These are phyloP conservation scores for Poeciliopsis infans DNA, from an alignment of 2,797 vertebrate genomes.

Conservation along the genomic window DNA sequence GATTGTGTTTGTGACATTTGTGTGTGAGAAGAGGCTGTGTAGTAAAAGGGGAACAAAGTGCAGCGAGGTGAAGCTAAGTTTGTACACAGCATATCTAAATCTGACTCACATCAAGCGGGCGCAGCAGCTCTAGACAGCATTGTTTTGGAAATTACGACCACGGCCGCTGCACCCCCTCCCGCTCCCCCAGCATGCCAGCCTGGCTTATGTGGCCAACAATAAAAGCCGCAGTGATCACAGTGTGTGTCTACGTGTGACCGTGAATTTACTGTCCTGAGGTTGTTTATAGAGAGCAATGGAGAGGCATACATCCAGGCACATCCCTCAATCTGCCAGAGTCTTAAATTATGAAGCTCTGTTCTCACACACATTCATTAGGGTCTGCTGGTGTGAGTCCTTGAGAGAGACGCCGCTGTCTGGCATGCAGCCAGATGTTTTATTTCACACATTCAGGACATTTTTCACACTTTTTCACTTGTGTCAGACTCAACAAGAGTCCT, in stretches of 20 bases:
- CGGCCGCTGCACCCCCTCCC: constrained; percentile 26
- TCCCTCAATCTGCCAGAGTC: constrained; percentile 61
- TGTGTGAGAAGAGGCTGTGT: constrained; percentile 4
- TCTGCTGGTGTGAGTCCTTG: constrained; percentile 67
- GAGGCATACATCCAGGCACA: constrained; percentile 53
- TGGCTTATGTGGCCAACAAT: constrained; percentile 52
- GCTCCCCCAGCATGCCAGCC: constrained; percentile 50
- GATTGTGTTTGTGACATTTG: constrained; percentile 4
- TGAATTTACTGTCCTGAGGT: constrained; percentile 41
- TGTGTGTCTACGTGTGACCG: constrained; percentile 22
- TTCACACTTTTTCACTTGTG: constrained; percentile 50
- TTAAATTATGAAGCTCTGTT: constrained; percentile 68
- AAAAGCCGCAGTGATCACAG: constrained; percentile 45
- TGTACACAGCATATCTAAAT: constrained; percentile 17
- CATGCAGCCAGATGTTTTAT: constrained; percentile 71
- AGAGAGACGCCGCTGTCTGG: constrained; percentile 65
- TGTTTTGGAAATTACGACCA: constrained; percentile 50
- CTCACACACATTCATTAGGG: constrained; percentile 72
- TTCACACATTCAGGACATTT: constrained; percentile 72
- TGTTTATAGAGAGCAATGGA: constrained; percentile 48
- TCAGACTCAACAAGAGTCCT: constrained; percentile 43
- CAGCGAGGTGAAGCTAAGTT: constrained; percentile 3
- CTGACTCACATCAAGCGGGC: constrained; percentile 25
- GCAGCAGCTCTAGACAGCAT: constrained; percentile 22
- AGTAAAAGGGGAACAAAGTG: neutral